Evolutionary conservation across 2,113 vertebrate species (phyloP).

Genomic region (Pongo abelii): DNA sequence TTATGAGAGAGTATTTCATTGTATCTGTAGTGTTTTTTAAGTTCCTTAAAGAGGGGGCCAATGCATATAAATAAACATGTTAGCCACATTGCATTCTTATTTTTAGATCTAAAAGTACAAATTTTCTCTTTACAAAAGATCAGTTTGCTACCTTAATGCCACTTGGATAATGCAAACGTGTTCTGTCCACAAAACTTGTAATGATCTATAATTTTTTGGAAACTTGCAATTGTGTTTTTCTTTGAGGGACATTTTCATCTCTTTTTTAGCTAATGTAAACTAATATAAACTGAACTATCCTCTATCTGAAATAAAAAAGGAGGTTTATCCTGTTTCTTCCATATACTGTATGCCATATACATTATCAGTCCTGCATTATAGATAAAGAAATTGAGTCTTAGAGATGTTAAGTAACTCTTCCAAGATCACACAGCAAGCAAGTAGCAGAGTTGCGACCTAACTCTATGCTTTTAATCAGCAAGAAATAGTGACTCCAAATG

Average conservation of each 20-base stretch:
- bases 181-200: neutral
- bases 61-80: neutral
- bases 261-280: neutral
- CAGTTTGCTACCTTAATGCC: neutral
- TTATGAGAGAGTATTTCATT: conserved; percentile 34
- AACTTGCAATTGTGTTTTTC: neutral
- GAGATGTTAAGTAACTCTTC: neutral
- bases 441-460: neutral
- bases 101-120: neutral
- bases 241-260: neutral
- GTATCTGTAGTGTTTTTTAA: conserved; percentile 27
- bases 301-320: neutral
- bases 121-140: neutral
- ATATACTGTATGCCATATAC: neutral
- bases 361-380: too few species aligned
- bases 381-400: neutral
- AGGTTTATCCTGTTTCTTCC: neutral
- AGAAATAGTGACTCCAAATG: neutral
- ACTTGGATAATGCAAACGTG: neutral
- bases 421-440: neutral
- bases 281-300: neutral
- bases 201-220: neutral
- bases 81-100: neutral
- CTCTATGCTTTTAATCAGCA: neutral
- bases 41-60: neutral